Evolutionary conservation across 1,140 invertebrate species (phyloP).

Genomic region (Anastrepha obliqua): DNA sequence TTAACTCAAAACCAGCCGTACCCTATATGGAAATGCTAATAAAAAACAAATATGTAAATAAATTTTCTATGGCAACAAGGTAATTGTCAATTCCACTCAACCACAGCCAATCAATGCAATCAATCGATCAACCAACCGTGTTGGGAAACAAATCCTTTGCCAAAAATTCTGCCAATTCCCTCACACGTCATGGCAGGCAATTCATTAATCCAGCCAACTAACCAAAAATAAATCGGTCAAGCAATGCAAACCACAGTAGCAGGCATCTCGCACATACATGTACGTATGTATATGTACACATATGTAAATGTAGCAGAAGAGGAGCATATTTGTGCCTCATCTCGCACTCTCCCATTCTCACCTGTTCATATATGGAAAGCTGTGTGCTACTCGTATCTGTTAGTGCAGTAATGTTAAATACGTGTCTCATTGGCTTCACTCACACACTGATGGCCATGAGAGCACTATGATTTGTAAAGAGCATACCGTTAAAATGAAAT

Average conservation of each 20-base stretch:
- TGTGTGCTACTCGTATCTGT: background rate
- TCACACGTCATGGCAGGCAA: slow-evolving; percentile 1
- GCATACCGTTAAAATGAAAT: slow-evolving; percentile 24
- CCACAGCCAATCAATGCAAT: slow-evolving; percentile 41
- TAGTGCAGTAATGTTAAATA: background rate
- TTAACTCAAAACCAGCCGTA: background rate
- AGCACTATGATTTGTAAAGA: background rate
- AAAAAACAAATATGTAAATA: background rate
- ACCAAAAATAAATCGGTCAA: background rate
- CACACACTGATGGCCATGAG: too few relatives aligned
- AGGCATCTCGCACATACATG: background rate
- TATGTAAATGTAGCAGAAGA: too few relatives aligned
- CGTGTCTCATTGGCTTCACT: too few relatives aligned
- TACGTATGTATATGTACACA: background rate
- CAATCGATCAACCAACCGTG: background rate
- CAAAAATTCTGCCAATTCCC: background rate
- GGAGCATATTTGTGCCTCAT: too few relatives aligned
- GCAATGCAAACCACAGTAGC: background rate
- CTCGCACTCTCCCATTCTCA: too few relatives aligned
- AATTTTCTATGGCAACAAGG: background rate
- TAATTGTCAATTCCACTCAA: slow-evolving; percentile 26
- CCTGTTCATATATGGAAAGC: background rate
- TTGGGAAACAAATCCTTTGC: background rate
- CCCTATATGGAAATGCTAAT: background rate
- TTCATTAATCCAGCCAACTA: slow-evolving; percentile 40